These are phyloP conservation scores for Hemibagrus guttatus DNA, from an alignment of 2,797 vertebrate genomes.

Conservation along the genomic window DNA sequence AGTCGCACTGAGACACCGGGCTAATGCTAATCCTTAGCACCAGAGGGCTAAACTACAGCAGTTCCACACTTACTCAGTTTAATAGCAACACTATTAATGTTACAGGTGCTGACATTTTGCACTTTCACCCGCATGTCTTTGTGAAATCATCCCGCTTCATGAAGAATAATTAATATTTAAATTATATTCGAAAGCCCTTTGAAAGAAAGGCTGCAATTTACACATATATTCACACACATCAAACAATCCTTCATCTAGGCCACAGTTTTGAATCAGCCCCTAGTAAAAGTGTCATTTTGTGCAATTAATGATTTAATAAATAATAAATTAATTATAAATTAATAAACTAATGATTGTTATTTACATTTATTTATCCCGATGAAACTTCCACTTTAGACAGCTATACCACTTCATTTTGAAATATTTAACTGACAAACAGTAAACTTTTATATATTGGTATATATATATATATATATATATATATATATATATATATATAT, in stretches of 20 bases:
- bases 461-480: too few relatives aligned
- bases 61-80: neutral
- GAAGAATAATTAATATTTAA: neutral
- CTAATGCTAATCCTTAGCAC: slow-evolving; percentile 1
- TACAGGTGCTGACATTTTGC: neutral
- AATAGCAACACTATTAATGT: neutral
- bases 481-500: too few relatives aligned
- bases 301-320: neutral
- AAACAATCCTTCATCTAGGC: neutral
- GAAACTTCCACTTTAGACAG: neutral
- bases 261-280: neutral
- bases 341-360: too few relatives aligned
- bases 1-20: neutral
- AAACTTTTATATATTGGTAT: neutral
- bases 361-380: neutral
- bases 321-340: too few relatives aligned
- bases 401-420: neutral
- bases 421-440: neutral
- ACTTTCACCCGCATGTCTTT: neutral
- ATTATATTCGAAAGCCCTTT: neutral
- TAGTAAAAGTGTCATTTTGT: neutral
- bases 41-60: neutral
- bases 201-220: neutral
- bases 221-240: neutral
- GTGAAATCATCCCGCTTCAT: neutral